A percentile compares a stretch with the other conserved stretches of the same genome.
Evolutionary conservation across 2,113 vertebrate species (phyloP).

Genomic region (Xenotilapia leptura): DNA sequence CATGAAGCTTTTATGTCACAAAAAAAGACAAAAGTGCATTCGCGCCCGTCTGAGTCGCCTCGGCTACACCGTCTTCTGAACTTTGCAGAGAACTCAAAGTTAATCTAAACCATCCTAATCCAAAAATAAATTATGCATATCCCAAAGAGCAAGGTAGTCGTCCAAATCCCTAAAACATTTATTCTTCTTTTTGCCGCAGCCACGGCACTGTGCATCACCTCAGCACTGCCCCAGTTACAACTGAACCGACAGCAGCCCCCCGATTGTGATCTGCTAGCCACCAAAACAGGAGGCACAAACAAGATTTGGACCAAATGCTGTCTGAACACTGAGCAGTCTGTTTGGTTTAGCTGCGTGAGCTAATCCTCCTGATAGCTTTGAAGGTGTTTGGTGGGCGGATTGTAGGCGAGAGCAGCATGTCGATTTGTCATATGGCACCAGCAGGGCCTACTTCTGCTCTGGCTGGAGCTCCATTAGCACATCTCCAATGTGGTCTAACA

Average conservation of each 20-base stretch:
- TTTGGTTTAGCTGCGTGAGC: constrained; percentile 62
- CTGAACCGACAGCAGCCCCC: constrained; percentile 12
- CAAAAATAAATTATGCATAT: constrained; percentile 66
- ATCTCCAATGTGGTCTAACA: constrained; percentile 62
- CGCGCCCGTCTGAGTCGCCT: background rate
- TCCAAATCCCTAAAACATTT: constrained; percentile 55
- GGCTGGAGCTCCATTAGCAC: constrained; percentile 62
- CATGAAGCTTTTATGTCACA: background rate
- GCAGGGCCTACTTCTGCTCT: constrained; percentile 65
- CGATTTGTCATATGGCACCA: constrained; percentile 70
- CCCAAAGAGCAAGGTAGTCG: constrained; percentile 41
- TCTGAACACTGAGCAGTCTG: constrained; percentile 64
- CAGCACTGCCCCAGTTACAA: constrained; percentile 33
- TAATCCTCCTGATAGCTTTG: constrained; percentile 69
- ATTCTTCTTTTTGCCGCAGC: constrained; percentile 4
- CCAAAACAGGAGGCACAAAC: constrained; percentile 52
- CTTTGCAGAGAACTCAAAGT: constrained; percentile 39
- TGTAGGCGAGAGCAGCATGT: constrained; percentile 70
- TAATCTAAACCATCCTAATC: constrained; percentile 64
- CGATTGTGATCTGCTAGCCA: constrained; percentile 37
- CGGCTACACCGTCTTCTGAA: constrained; percentile 16
- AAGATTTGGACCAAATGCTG: constrained; percentile 51
- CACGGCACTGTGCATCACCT: constrained; percentile 2
- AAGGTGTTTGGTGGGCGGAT: constrained; percentile 68
- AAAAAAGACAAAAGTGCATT: background rate